Base-by-base conservation (phyloP, 2,113 vertebrate species). In the Alligator mississippiensis region DNA sequence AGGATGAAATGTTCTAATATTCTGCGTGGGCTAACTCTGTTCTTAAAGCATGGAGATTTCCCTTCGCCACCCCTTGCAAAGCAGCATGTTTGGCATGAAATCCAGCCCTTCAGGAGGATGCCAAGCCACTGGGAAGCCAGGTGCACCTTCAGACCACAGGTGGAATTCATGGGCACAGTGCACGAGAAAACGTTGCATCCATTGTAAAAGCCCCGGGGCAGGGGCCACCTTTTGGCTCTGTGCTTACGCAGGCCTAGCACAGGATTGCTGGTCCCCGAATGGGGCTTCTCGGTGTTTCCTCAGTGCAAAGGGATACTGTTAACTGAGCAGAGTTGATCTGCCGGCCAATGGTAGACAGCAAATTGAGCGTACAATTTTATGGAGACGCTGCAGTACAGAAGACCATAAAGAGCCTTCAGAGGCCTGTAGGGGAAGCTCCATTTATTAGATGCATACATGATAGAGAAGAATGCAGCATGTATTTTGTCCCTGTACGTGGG, bases 81-180 rank as follows among this genome's bases (percentile, higher is more conserved):
- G 5, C 84, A 92, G 85, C 66, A 93, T 92, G 93, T 96, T 90
- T 88, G 81, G 85, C 0, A 12, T 72, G 72, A 91, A 93, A 92
- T 62, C 61, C 83, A 93, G 88, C 77, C 80, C 58, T 84, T 92
- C 64, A 61, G 92, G 88, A 82, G 92, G 80, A 90, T 70, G 84
- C 54, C 87, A 91, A 83, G 85, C 80, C 90, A 90, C 38, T 87
- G 77, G 94, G 93, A 70, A 1, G 14, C 84, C 89, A 85, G 70
- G 57, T 89, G 85, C 85, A 92, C 77, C 87, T 96, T 93, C 63
- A 90, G 84, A 87, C 77, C 84, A 70, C 91, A 93, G 90, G 68
- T 96, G 80, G 90, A 93, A 64, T 17, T 74, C 85, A 75, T 90
- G 96, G 91, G 90, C 87, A 82, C 87, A 68, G 60, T 22, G 85